These are phyloP conservation scores for Lymantria dispar DNA, from an alignment of 2,888 invertebrate genomes.

Conservation along the genomic window DNA sequence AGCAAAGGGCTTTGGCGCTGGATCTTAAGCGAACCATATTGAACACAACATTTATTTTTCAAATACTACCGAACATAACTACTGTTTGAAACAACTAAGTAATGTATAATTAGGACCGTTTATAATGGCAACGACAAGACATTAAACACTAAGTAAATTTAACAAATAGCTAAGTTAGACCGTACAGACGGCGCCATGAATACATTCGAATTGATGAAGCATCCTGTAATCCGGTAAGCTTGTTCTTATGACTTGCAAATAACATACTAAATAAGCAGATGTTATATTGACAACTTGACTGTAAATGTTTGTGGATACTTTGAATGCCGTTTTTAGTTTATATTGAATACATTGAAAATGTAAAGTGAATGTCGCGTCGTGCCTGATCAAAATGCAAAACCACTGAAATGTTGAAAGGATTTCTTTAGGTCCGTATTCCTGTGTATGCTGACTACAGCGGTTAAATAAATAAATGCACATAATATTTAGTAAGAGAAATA, in stretches of 20 bases:
- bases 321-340: constrained; percentile 42
- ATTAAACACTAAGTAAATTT: constrained; percentile 8
- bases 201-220: constrained; percentile 37
- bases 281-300: constrained; percentile 62
- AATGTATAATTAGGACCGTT: neutral
- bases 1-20: constrained; percentile 42
- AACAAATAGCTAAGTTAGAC: constrained; percentile 14
- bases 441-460: constrained; percentile 37
- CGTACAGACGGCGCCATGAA: constrained; percentile 29
- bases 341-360: constrained; percentile 44
- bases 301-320: constrained; percentile 47
- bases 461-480: constrained; percentile 76
- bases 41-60: constrained; percentile 48
- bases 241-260: constrained; percentile 62
- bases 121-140: neutral
- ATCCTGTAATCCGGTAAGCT: constrained; percentile 31
- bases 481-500: constrained; percentile 71
- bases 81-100: constrained; percentile 11
- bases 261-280: constrained; percentile 63
- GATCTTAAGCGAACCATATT: constrained; percentile 53
- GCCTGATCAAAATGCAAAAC: constrained; percentile 45
- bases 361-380: constrained; percentile 42
- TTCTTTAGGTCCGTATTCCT: constrained; percentile 40
- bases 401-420: constrained; percentile 28
- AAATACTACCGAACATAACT: constrained; percentile 6